These are phyloP conservation scores for Synergus gifuensis DNA, from an alignment of 2,888 invertebrate genomes.

Conservation along the genomic window DNA sequence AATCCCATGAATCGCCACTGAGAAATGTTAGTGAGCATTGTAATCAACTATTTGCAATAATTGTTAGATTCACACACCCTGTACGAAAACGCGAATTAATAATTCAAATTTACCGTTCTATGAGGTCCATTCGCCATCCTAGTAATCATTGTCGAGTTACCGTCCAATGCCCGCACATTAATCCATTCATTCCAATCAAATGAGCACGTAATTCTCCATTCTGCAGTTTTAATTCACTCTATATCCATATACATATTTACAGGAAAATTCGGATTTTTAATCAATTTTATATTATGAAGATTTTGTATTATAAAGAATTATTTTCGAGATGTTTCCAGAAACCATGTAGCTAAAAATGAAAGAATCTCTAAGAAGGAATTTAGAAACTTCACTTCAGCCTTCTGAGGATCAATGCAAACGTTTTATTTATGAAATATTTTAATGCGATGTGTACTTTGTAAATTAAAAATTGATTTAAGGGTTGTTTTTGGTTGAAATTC, in stretches of 20 bases:
- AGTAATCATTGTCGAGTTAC: constrained; percentile 55
- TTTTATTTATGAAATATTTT: too few species aligned
- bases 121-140: constrained; percentile 51
- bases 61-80: constrained; percentile 29
- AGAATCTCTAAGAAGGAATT: too few species aligned
- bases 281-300: background rate
- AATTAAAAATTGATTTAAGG: too few species aligned
- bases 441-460: too few species aligned
- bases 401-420: too few species aligned
- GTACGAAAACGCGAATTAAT: constrained; percentile 22
- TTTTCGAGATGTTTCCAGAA: background rate
- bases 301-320: background rate
- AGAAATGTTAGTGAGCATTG: constrained; percentile 27
- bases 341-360: background rate
- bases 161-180: constrained; percentile 38
- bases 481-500: background rate
- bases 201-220: constrained; percentile 39
- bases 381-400: too few species aligned
- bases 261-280: background rate
- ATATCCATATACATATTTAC: background rate
- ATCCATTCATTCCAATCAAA: constrained; percentile 34
- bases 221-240: background rate
- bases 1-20: background rate
- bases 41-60: constrained; percentile 12
- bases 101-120: constrained; percentile 61